These are phyloP conservation scores for Mesoligia furuncula DNA, from an alignment of 2,888 invertebrate genomes.

Conservation along the genomic window DNA sequence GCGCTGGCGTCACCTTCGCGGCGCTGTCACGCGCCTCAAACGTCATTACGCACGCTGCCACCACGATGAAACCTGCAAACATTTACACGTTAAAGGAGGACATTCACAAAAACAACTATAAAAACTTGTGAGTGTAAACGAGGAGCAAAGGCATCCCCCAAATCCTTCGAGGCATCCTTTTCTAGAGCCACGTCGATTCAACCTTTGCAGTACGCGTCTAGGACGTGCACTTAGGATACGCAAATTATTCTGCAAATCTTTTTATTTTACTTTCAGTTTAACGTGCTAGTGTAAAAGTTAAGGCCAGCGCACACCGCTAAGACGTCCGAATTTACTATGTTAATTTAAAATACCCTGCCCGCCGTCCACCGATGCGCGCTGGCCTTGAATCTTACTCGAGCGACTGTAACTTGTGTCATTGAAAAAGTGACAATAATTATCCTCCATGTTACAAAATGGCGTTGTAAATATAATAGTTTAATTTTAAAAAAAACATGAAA, in stretches of 20 bases:
- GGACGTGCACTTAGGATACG: not conserved
- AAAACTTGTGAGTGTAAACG: not conserved
- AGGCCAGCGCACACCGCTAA: not conserved
- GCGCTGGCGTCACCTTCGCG: constrained; percentile 95
- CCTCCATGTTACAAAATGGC: not conserved
- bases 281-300: not conserved
- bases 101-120: not conserved
- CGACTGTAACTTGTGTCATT: not conserved
- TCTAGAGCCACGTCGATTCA: not conserved
- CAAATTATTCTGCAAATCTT: not conserved
- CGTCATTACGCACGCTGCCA: constrained; percentile 99
- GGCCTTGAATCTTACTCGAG: not conserved
- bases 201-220: not conserved
- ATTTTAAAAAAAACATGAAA: not conserved
- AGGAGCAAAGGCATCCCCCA: not conserved
- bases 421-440: not conserved
- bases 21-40: constrained; percentile 99
- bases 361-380: not conserved
- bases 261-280: not conserved
- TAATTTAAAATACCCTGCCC: not conserved
- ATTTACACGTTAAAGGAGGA: not conserved
- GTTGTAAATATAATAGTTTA: not conserved
- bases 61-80: constrained; percentile 96
- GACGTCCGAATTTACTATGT: not conserved
- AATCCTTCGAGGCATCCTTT: not conserved